phyloP scores from a whole-genome alignment of 2,113 vertebrate species.

The Hypomesus transpacificus region DNA sequence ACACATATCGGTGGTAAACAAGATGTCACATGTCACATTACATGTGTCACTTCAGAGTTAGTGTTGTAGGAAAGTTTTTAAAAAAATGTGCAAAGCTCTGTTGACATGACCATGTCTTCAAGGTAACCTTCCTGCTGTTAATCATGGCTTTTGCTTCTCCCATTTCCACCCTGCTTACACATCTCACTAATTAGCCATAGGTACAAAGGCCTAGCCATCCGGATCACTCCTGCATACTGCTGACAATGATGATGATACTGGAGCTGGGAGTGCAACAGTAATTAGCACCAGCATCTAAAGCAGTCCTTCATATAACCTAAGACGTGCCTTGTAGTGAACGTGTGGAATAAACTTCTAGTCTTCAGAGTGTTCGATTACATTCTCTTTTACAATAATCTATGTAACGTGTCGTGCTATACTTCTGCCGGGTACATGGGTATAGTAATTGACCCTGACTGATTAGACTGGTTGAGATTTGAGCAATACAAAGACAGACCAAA shows the following conservation, averaged over 20 bases:
- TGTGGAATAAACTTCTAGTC: neutral
- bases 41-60: neutral
- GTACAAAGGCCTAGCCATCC: constrained; percentile 58
- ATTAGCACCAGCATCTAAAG: constrained; percentile 51
- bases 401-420: too few relatives aligned
- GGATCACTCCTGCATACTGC: constrained; percentile 54
- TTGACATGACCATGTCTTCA: constrained; percentile 24
- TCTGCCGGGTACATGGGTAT: too few relatives aligned
- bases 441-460: too few relatives aligned
- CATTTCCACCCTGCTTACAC: constrained; percentile 15
- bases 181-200: constrained; percentile 55
- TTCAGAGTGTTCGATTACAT: neutral
- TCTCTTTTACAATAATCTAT: too few relatives aligned
- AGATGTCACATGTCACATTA: too few relatives aligned
- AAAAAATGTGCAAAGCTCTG: constrained; percentile 5
- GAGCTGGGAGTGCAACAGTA: constrained; percentile 53
- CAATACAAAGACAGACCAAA: too few relatives aligned
- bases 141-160: constrained; percentile 35
- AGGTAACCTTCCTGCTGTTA: constrained; percentile 28
- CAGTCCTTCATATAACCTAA: constrained; percentile 35
- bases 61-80: neutral
- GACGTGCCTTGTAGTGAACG: constrained; percentile 11
- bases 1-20: neutral
- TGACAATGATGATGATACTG: constrained; percentile 47
- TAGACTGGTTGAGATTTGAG: too few relatives aligned